These are phyloP conservation scores for Chaenogobius annularis DNA, from an alignment of 2,113 vertebrate species.

Conservation along the genomic window DNA sequence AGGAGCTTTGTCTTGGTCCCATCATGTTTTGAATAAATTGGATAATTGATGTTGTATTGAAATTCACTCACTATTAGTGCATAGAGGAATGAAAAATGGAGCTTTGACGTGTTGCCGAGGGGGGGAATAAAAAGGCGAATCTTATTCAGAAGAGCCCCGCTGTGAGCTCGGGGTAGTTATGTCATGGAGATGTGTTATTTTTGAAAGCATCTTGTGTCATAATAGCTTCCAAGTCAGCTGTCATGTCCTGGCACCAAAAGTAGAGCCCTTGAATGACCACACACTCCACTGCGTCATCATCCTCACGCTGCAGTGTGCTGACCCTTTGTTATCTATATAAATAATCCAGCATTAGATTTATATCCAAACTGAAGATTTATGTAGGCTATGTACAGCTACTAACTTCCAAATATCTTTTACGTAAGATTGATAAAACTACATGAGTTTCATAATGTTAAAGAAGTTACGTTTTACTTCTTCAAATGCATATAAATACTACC, in stretches of 20 bases:
- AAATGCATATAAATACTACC: background rate
- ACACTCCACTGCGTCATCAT: slow-evolving; percentile 38
- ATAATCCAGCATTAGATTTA: slow-evolving; percentile 45
- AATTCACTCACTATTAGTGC: slow-evolving; percentile 51
- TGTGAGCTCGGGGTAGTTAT: slow-evolving; percentile 44
- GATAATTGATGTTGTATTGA: slow-evolving; percentile 61
- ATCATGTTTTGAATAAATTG: slow-evolving; percentile 56
- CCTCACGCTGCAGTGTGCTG: slow-evolving; percentile 21
- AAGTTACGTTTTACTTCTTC: background rate
- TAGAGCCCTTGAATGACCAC: slow-evolving; percentile 39
- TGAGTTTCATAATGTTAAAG: too few species aligned
- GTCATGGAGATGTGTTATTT: slow-evolving; percentile 44
- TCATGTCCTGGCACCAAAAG: slow-evolving; percentile 12
- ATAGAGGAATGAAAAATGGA: slow-evolving; percentile 37
- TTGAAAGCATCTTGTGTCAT: slow-evolving; percentile 37
- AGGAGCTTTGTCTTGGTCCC: slow-evolving; percentile 30
- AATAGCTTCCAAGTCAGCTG: slow-evolving; percentile 33
- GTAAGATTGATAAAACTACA: slow-evolving; percentile 16
- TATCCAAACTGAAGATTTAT: slow-evolving; percentile 32
- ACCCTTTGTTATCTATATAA: slow-evolving; percentile 11
- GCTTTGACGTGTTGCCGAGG: slow-evolving; percentile 66
- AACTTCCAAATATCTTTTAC: background rate
- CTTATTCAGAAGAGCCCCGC: slow-evolving; percentile 19
- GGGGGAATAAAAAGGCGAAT: slow-evolving; percentile 64
- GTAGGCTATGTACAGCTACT: slow-evolving; percentile 20